These are phyloP conservation scores for Mythimna ferrago DNA, from an alignment of 2,888 invertebrate species.

Conservation along the genomic window DNA sequence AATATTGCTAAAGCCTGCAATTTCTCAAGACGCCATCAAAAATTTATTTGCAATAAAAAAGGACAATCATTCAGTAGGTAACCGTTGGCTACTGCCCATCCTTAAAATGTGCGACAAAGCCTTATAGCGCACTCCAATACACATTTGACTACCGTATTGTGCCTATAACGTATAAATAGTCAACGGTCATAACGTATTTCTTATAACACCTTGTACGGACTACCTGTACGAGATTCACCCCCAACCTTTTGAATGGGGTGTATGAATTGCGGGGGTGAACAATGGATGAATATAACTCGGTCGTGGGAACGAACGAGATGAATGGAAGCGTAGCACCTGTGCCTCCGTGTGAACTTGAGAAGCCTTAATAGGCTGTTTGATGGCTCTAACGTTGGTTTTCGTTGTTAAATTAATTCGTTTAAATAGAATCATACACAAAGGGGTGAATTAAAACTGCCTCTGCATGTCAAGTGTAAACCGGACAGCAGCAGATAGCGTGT, in stretches of 20 bases:
- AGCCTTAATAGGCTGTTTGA: slow-evolving; percentile 59
- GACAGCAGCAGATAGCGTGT: neutral
- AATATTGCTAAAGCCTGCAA: neutral
- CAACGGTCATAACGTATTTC: slow-evolving; percentile 84
- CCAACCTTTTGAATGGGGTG: slow-evolving; percentile 78
- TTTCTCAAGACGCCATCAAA: slow-evolving; percentile 26
- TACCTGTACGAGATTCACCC: slow-evolving; percentile 85
- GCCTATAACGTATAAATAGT: slow-evolving; percentile 40
- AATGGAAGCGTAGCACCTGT: slow-evolving; percentile 85
- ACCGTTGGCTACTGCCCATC: slow-evolving; percentile 46
- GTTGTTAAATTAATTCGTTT: slow-evolving; percentile 34
- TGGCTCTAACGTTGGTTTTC: slow-evolving; percentile 35
- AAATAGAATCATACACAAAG: slow-evolving; percentile 25
- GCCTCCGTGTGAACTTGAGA: slow-evolving; percentile 62
- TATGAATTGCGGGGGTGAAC: slow-evolving; percentile 81
- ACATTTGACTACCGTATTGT: slow-evolving; percentile 51
- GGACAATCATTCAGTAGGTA: slow-evolving; percentile 16
- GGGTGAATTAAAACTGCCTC: slow-evolving; percentile 13
- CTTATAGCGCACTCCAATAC: slow-evolving; percentile 27
- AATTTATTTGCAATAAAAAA: slow-evolving; percentile 9
- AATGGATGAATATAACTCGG: slow-evolving; percentile 76
- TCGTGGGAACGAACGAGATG: slow-evolving; percentile 81
- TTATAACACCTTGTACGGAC: slow-evolving; percentile 71
- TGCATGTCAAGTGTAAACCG: neutral
- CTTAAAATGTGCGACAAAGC: slow-evolving; percentile 39